phyloP scores from a whole-genome alignment of 2,797 vertebrate genomes.

The Sparus aurata region DNA sequence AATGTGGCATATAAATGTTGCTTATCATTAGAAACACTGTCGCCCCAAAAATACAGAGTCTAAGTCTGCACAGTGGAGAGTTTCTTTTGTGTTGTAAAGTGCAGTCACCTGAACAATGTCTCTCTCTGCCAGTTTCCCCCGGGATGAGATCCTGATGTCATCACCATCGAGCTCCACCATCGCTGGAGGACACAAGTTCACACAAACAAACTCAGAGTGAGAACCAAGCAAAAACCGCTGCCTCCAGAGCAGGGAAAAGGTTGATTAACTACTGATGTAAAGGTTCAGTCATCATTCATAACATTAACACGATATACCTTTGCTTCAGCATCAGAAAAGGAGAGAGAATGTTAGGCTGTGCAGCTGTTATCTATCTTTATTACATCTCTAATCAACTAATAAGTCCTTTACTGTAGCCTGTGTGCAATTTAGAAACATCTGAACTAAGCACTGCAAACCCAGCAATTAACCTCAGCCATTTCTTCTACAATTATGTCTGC shows the following conservation, averaged over 20 bases:
- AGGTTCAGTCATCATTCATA: conserved; percentile 10
- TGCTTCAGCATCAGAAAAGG: background rate
- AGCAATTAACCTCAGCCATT: conserved; percentile 73
- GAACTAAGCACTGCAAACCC: conserved; percentile 56
- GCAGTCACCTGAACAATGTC: conserved; percentile 95
- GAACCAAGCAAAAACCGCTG: background rate
- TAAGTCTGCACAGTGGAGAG: background rate
- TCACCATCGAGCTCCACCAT: conserved; percentile 98
- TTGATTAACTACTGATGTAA: background rate
- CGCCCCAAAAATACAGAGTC: background rate
- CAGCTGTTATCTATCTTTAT: conserved; percentile 26
- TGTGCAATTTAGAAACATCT: conserved; percentile 60
- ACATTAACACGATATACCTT: background rate
- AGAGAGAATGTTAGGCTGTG: conserved; percentile 1
- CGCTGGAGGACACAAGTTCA: conserved; percentile 80
- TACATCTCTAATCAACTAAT: conserved; percentile 66
- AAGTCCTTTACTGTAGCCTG: conserved; percentile 53
- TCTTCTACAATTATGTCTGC: conserved; percentile 60
- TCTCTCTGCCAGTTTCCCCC: conserved; percentile 93
- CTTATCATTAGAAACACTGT: background rate
- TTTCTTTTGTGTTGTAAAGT: conserved; percentile 21
- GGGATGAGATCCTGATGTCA: conserved; percentile 94
- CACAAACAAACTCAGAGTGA: conserved; percentile 12
- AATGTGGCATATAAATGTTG: background rate
- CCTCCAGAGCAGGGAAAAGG: background rate